Conservation (phyloP, 2,113 vertebrate species). For the Dolichotis patagonum region DNA sequence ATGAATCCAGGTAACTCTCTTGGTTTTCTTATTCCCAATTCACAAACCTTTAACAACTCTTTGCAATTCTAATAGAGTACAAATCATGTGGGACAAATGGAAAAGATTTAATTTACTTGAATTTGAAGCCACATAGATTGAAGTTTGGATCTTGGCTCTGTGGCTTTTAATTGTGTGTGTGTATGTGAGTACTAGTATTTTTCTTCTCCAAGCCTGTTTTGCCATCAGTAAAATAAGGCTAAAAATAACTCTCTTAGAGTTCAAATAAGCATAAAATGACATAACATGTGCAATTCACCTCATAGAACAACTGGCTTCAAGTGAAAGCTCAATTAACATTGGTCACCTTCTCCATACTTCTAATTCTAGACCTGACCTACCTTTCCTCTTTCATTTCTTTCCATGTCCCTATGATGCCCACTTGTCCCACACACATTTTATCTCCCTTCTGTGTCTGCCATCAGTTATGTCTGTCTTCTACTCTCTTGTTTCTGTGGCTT, state of each 20-base stretch:
- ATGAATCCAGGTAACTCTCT: neutral
- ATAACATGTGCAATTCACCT: neutral
- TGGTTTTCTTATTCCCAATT: neutral
- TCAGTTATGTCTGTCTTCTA: neutral
- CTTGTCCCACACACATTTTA: neutral
- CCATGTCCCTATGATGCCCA: neutral
- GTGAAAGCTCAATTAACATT: neutral
- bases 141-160: neutral
- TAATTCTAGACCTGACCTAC: neutral
- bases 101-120: neutral
- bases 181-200: neutral
- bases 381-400: neutral
- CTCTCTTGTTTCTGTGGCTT: neutral
- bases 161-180: neutral
- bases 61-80: neutral
- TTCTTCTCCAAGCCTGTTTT: conserved; percentile 46
- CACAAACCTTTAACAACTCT: neutral
- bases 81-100: neutral
- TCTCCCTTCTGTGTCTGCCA: neutral
- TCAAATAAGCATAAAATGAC: conserved; percentile 10
- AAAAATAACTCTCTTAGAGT: neutral
- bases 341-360: neutral
- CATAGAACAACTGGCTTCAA: neutral
- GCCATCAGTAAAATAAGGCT: conserved; percentile 29
- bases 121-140: neutral